Percentiles rank a stretch among this genome's conserved stretches.
Conservation (phyloP, 2,797 vertebrate species). For the Peromyscus eremicus region DNA sequence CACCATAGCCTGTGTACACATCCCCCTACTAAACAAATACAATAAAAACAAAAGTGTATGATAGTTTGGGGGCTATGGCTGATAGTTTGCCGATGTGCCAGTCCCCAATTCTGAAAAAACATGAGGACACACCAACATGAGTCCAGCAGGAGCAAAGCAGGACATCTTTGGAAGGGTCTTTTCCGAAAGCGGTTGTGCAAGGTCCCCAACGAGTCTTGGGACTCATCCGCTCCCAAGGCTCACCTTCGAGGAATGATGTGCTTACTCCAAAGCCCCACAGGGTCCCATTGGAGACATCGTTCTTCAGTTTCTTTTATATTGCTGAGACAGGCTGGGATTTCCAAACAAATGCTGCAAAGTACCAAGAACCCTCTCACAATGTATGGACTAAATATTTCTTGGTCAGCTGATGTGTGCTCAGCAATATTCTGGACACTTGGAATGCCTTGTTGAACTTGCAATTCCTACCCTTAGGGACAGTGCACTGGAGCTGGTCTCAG, state of each 20-base stretch:
- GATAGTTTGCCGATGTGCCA: not conserved
- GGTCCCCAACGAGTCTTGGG: not conserved
- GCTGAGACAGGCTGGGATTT: not conserved
- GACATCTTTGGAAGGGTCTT: not conserved
- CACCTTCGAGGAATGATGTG: not conserved
- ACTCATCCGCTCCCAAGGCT: too few species aligned
- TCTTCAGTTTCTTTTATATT: not conserved
- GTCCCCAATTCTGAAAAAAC: not conserved
- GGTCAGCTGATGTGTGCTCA: not conserved
- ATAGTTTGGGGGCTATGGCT: not conserved
- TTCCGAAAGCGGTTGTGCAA: not conserved
- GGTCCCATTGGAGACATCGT: not conserved
- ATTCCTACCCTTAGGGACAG: not conserved
- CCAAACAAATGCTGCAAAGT: not conserved
- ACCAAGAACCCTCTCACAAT: not conserved
- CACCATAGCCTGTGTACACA: not conserved
- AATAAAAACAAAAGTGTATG: not conserved
- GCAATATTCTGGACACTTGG: not conserved
- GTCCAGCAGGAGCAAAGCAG: not conserved
- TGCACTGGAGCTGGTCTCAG: not conserved
- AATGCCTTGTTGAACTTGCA: not conserved
- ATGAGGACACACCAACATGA: not conserved
- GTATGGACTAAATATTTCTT: not conserved
- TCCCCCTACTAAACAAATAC: not conserved
- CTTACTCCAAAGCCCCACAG: not conserved